phyloP scores from a whole-genome alignment of 2,888 invertebrate genomes.

The Stenichneumon culpator region DNA sequence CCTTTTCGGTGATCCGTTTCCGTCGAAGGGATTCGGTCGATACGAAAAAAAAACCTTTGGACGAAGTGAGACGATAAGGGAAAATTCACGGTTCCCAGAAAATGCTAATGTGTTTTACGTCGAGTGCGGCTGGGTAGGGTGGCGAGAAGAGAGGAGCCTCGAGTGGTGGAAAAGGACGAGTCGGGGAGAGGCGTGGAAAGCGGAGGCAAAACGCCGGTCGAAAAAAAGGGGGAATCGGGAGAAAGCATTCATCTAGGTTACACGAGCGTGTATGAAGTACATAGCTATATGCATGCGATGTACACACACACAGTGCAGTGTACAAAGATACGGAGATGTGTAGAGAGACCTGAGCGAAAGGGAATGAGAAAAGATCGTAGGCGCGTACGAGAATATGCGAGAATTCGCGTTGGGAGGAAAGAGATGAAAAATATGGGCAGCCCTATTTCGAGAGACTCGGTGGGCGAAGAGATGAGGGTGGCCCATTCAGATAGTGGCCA shows the following conservation, averaged over 20 bases:
- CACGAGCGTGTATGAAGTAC: conserved; percentile 1
- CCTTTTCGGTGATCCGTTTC: conserved; percentile 21
- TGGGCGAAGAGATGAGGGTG: conserved; percentile 75
- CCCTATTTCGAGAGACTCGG: conserved; percentile 71
- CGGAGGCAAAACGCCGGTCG: conserved; percentile 25
- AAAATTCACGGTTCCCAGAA: conserved; percentile 71
- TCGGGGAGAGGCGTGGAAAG: conserved; percentile 47
- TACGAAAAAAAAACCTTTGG: conserved; percentile 27
- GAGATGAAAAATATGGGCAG: conserved; percentile 62
- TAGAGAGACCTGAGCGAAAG: neutral
- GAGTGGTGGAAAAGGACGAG: conserved; percentile 61
- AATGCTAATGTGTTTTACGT: conserved; percentile 77
- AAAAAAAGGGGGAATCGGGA: neutral
- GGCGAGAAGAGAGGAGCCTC: conserved; percentile 30
- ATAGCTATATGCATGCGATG: neutral
- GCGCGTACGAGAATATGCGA: neutral
- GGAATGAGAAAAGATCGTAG: neutral
- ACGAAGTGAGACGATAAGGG: neutral
- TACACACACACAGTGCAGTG: no score
- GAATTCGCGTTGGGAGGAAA: neutral
- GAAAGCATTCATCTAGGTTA: conserved; percentile 29
- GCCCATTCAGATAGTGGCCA: conserved; percentile 81
- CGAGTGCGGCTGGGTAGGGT: conserved; percentile 66
- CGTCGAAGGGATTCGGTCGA: neutral
- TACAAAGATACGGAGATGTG: neutral